Conservation (phyloP, 1,140 invertebrate genomes). For the Tetraneura akinire region DNA sequence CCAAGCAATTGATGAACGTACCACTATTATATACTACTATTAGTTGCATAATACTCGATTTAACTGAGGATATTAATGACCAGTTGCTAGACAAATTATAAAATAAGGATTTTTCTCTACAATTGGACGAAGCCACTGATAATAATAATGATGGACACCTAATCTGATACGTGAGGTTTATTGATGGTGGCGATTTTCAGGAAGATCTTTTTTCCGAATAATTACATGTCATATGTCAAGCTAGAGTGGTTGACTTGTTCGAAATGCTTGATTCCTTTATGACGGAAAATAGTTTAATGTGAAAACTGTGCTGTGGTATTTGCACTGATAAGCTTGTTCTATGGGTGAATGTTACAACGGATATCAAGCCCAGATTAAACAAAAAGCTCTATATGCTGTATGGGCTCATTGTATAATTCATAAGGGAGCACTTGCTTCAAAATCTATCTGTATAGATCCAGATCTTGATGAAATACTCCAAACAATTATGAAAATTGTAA, state of each 20-base stretch:
- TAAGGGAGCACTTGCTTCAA: not conserved
- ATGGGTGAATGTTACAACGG: not conserved
- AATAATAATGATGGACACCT: not conserved
- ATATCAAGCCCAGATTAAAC: not conserved
- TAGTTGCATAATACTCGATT: not conserved
- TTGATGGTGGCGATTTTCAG: slow-evolving; percentile 1
- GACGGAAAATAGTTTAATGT: slow-evolving; percentile 19
- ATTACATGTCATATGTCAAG: not conserved
- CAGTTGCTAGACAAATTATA: slow-evolving; percentile 1
- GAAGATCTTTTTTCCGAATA: not conserved
- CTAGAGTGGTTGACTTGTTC: slow-evolving; percentile 2
- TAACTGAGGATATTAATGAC: not conserved
- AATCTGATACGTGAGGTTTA: slow-evolving; percentile 14
- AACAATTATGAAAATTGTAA: not conserved
- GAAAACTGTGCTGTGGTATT: slow-evolving; percentile 4
- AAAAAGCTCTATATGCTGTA: slow-evolving; percentile 12
- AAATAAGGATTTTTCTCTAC: not conserved
- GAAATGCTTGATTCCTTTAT: not conserved
- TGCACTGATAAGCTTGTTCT: not conserved
- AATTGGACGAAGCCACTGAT: not conserved
- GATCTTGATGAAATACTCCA: not conserved
- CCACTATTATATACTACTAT: slow-evolving; percentile 12
- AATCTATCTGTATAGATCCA: slow-evolving; percentile 1
- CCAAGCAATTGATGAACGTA: slow-evolving; percentile 18
- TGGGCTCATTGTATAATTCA: slow-evolving; percentile 43